Conservation (phyloP, 1,140 invertebrate genomes). For the Drosophila pseudoobscura region DNA sequence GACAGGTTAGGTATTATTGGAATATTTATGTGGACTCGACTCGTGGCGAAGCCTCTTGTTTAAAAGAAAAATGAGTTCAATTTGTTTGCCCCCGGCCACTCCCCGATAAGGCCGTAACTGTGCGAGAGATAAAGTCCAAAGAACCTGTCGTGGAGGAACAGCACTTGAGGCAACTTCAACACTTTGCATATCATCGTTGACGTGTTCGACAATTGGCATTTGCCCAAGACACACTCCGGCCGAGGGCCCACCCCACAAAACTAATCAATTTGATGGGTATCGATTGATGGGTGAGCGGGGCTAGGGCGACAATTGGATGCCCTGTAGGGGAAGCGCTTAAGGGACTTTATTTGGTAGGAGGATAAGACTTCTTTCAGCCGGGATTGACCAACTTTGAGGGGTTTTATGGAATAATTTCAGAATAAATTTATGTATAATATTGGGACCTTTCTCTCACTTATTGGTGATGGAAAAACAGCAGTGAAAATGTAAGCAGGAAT, state of each 20-base stretch:
- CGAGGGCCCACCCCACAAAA: constrained; percentile 14
- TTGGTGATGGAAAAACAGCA: too few species aligned
- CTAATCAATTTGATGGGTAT: constrained; percentile 57
- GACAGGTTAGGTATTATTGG: constrained; percentile 69
- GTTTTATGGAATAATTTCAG: too few species aligned
- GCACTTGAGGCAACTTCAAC: constrained; percentile 26
- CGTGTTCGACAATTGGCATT: constrained; percentile 41
- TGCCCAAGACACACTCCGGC: constrained; percentile 28
- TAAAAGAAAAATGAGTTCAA: constrained; percentile 78
- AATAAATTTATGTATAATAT: too few species aligned
- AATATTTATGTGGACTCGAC: constrained; percentile 46
- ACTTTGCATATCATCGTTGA: constrained; percentile 64
- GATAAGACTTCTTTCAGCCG: too few species aligned
- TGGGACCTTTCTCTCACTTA: too few species aligned
- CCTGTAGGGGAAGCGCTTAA: not conserved
- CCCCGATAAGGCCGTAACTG: constrained; percentile 30
- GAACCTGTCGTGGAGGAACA: constrained; percentile 33
- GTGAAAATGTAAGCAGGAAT: too few species aligned
- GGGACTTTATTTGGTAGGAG: too few species aligned
- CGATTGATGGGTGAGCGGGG: not conserved
- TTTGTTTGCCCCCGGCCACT: constrained; percentile 56
- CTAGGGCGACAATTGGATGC: not conserved
- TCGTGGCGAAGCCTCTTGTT: constrained; percentile 70
- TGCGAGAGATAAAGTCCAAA: constrained; percentile 47
- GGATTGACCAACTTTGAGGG: too few species aligned